Evolutionary conservation across 2,888 invertebrate genomes (phyloP), one percentile per base, ranked within the genome.

Genomic region (Tetragonisca angustula): DNA sequence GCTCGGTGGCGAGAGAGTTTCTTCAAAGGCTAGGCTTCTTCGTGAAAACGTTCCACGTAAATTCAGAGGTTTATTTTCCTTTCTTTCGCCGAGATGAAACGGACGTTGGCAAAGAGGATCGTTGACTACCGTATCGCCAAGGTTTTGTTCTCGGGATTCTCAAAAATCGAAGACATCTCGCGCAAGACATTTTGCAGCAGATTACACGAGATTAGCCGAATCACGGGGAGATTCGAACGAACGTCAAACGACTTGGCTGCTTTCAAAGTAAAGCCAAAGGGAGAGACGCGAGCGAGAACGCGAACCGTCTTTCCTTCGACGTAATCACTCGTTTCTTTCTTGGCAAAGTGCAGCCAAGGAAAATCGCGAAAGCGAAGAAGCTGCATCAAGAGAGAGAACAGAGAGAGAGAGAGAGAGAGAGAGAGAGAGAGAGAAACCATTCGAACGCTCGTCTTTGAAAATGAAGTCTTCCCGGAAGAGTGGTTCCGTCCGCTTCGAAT

Each of bases 391-490:
- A 27, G 4, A 19, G 62, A 19, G 62, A 19, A 32, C 5, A 36
- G 36, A 36, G 36, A 49, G 13, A 19, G 27, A 5, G 15, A 24
- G 13, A 19, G 69, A 27, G 49, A 49, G 15, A 6, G 6, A 2
- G 19, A 27, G 27, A 17, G 61, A 2, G 3, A 27, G 4, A 19
- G 62, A 19, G 62, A 19, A 32, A 64, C 19, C 24, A 24, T 24
- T 24, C 24, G 24, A 27, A 17, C 24, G 21, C 2, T 64, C 32
- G 67, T 83, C 79, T 74, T 79, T 70, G 49, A 56, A 68, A 81
- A 87, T 86, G 83, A 81, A 89, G 87, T 87, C 85, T 79, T 89
- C 86, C 71, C 64, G 70, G 50, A 61, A 81, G 71, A 54, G 73
- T 49, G 43, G 56, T 21, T 77, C 70, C n/a, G 74, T 69, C 64